Evolutionary conservation across 1,140 invertebrate species (phyloP), one percentile per base, ranked within the genome.

Genomic region (Drosophila pseudoananassae): DNA sequence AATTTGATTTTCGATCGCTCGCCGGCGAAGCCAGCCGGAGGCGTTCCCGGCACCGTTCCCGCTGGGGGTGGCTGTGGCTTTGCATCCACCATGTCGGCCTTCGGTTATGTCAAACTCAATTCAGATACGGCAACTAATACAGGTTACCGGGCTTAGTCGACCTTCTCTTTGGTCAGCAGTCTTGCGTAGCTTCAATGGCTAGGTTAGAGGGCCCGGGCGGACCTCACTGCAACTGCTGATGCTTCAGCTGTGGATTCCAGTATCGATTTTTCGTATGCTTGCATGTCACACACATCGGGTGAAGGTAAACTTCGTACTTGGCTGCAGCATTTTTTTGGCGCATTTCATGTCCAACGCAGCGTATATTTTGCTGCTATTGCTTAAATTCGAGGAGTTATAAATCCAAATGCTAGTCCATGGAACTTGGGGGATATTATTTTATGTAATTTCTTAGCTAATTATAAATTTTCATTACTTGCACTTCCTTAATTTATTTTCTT

Each of bases 1-100:
- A 87, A 76, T 83, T 92, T 92, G 51, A 93, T 92, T 76, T 91
- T 91, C 5, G 91, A 92, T 47, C 90, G 83, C 55, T 91, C 91
- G 4, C 89, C 89, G 71, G 82, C 83, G 45, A 90, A 88, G 20
- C 85, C 76, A 46, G 84, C 68, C 43, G 90, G 75, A 9, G 85
- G 77, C n/a, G 85, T 84, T 50, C 69, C 72, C 36, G 90, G 73
- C 38, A 84, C 66, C 4, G 75, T 76, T 43, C 76, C 69, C 15
- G 89, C 61, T 38, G 75, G 63, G 38, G 78, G 58, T 33, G 66
- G 68, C 56, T 81, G 76, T 10, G 83, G 79, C 47, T 89, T 88
- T 17, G 83, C 84, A 45, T 88, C 83, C 51, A 88, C 83, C 83
- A 88, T 88, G 23, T 14, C 17, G 55, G 6, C 17, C 4, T 38